Evolutionary conservation across 2,888 invertebrate genomes (phyloP).

Genomic region (Leucophenga maculata): DNA sequence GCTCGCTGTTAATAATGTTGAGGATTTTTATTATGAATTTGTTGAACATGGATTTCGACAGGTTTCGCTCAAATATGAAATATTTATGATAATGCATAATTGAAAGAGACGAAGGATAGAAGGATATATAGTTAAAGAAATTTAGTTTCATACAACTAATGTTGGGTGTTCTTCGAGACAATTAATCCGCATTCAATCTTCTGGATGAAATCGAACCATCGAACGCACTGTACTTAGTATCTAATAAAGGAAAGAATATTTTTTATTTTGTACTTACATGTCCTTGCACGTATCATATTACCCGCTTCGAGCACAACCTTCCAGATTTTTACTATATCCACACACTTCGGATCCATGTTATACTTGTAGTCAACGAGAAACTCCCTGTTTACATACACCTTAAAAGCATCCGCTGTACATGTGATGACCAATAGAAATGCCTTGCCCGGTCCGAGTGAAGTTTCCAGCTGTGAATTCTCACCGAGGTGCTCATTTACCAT

Average conservation of each 20-base stretch:
- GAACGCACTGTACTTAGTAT: not conserved
- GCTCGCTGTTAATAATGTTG: not conserved
- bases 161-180: too few relatives aligned
- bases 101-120: constrained; percentile 1
- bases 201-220: not conserved
- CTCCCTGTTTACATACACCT: constrained; percentile 73
- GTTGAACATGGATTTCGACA: constrained; percentile 42
- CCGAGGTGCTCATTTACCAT: constrained; percentile 70
- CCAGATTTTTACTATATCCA: constrained; percentile 77
- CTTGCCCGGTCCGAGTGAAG: constrained; percentile 61
- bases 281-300: not conserved
- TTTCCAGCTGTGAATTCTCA: constrained; percentile 50
- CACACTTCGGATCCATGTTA: constrained; percentile 75
- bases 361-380: constrained; percentile 77
- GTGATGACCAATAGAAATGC: constrained; percentile 58
- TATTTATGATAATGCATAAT: constrained; percentile 23
- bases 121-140: not conserved
- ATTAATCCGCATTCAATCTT: too few relatives aligned
- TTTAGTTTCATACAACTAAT: too few relatives aligned
- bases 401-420: constrained; percentile 52
- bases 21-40: constrained; percentile 42
- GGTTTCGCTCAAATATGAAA: constrained; percentile 33
- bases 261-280: too few relatives aligned
- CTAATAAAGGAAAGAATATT: too few relatives aligned
- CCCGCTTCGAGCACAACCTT: constrained; percentile 42